Percentiles rank a stretch among this genome's conserved stretches.
phyloP scores from a whole-genome alignment of 1,140 invertebrate genomes.

The Lepidurus apus region DNA sequence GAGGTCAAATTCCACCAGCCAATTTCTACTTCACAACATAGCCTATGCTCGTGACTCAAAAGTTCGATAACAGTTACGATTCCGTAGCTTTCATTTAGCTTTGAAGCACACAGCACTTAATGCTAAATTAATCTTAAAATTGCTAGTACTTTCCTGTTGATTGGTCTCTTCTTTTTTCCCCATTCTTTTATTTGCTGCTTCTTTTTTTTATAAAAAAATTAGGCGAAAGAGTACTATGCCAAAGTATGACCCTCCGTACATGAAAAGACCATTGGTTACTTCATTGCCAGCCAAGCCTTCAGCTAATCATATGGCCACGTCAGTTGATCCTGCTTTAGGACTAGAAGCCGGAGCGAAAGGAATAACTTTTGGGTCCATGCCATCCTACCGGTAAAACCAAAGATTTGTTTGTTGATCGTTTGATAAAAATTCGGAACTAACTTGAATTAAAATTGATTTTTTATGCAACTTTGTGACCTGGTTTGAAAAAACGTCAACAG shows the following conservation, averaged over 20 bases:
- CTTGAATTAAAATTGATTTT: neutral
- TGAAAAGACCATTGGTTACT: constrained; percentile 68
- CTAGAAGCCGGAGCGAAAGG: constrained; percentile 40
- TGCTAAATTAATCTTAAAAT: neutral
- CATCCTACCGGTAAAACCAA: constrained; percentile 65
- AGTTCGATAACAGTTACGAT: too few species aligned
- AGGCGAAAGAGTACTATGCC: constrained; percentile 80
- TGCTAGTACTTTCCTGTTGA: neutral
- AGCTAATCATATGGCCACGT: constrained; percentile 59
- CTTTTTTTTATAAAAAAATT: constrained; percentile 33
- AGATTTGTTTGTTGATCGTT: neutral
- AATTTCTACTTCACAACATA: too few species aligned
- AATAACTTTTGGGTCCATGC: constrained; percentile 68
- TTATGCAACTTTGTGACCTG: neutral
- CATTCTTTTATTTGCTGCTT: neutral
- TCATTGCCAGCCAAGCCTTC: constrained; percentile 43
- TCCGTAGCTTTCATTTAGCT: neutral
- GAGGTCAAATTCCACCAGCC: too few species aligned
- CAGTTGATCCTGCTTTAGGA: constrained; percentile 25
- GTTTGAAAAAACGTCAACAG: neutral
- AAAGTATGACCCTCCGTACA: constrained; percentile 77
- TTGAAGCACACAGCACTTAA: neutral
- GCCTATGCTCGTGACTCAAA: too few species aligned
- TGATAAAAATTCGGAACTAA: neutral
- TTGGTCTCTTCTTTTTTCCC: constrained; percentile 10